phyloP scores from a whole-genome alignment of 1,140 invertebrate genomes.

The Dreissena polymorpha region DNA sequence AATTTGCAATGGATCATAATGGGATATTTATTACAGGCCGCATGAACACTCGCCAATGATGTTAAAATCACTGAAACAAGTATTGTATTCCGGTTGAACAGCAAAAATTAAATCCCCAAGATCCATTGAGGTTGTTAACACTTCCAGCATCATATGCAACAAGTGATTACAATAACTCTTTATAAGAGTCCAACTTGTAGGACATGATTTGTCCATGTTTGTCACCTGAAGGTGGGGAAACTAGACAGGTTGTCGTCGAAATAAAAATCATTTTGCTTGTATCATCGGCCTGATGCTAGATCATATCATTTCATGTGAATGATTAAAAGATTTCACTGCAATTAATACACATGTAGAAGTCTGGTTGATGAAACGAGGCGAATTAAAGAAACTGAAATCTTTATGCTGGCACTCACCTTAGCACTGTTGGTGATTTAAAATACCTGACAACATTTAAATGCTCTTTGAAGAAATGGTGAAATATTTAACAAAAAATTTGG shows the following conservation, averaged over 20 bases:
- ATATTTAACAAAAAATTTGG: no score
- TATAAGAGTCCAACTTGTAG: conserved; percentile 26
- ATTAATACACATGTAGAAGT: conserved; percentile 30
- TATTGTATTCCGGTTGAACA: no score
- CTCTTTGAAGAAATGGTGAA: no score
- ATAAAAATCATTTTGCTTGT: conserved; percentile 45
- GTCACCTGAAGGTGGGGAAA: conserved; percentile 40
- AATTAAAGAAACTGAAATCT: neutral
- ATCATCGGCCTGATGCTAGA: conserved; percentile 12
- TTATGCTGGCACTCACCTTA: neutral
- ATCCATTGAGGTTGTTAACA: conserved; percentile 47
- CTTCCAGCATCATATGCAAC: conserved; percentile 46
- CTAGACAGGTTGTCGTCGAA: conserved; percentile 46
- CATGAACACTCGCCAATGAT: neutral
- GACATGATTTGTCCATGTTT: conserved; percentile 47
- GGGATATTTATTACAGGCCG: neutral
- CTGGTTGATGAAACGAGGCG: neutral
- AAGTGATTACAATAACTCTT: conserved; percentile 24
- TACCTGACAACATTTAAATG: no score
- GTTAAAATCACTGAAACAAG: neutral
- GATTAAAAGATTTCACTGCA: conserved; percentile 23
- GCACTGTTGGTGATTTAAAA: no score
- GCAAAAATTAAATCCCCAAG: no score
- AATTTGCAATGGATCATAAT: neutral
- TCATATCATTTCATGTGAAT: conserved; percentile 35